Evolutionary conservation across 30 jellyfish, hydroid and myxozoan genomes (phyloP), one percentile per base, ranked within the genome.

Genomic region (Catostylus mosaicus): DNA sequence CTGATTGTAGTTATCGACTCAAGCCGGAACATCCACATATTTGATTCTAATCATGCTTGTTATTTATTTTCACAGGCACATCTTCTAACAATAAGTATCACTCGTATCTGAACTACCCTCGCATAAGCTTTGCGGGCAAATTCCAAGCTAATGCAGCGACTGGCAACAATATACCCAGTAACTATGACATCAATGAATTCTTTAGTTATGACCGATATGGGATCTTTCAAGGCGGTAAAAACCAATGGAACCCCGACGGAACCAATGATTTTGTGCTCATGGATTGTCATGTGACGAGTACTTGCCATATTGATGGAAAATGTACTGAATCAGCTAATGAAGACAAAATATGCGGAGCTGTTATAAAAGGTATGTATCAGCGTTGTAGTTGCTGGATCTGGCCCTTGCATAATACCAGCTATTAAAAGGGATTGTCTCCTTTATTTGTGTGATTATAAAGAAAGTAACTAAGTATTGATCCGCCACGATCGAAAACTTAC

Each of bases 171-270:
- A 20, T 22, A 1, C 20, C 9, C 16, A 2, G 1, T 0, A 66
- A 80, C 78, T 80, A 8, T 18, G 91, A 80, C 32, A 30, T 16
- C 12, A 78, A 80, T 36, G 67, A 80, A 6, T 80, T 80, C 84
- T 67, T 66, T 35, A 40, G 57, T 45, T 36, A 67, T 47, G 84
- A 80, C 75, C 24, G 32, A 12, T 26, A 43, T 26, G 37, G 71
- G 40, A 50, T 30, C 1, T 7, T 0, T 7, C 2, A 29, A 1
- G 91, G 91, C 22, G 91, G 91, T 9, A 80, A 80, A 51, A n/a
- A 30, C 56, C 78, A 67, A 66, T 80, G 91, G 91, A 80, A 80
- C 34, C 78, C 91, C 5, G 78, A 80, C 0, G 91, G 91, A 46
- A 80, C 83, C 35, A 80, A 80, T 24, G 84, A 80, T 51, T 80